These are phyloP conservation scores for Scatophagus argus DNA, from an alignment of 2,113 vertebrate genomes.

Conservation along the genomic window DNA sequence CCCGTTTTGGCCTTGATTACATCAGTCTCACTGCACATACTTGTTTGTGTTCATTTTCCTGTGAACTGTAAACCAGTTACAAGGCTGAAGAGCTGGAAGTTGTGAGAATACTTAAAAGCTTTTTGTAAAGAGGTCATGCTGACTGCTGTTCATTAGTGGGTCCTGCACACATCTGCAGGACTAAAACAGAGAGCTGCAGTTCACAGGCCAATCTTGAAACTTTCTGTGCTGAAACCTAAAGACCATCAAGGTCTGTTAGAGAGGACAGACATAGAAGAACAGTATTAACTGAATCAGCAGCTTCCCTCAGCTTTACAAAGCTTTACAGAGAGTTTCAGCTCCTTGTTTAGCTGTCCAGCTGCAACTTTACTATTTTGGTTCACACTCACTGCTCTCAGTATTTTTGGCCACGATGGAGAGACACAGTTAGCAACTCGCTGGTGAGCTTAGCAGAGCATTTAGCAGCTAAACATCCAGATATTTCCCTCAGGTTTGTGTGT, in stretches of 20 bases:
- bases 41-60: constrained; percentile 30
- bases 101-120: constrained; percentile 14
- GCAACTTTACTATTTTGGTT: background rate
- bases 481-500: background rate
- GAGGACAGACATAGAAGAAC: background rate
- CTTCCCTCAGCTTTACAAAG: background rate
- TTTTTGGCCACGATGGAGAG: too few relatives aligned
- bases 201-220: background rate
- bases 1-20: constrained; percentile 50
- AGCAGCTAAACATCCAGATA: background rate
- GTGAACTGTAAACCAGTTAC: constrained; percentile 29
- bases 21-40: constrained; percentile 45
- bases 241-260: background rate
- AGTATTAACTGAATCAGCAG: background rate
- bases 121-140: constrained; percentile 28
- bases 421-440: background rate
- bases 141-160: constrained; percentile 1
- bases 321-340: background rate
- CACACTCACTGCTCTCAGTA: background rate
- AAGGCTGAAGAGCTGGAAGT: constrained; percentile 14
- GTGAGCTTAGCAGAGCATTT: background rate
- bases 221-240: background rate
- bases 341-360: background rate
- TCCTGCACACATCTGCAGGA: constrained; percentile 16
- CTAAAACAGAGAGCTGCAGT: background rate